These are phyloP conservation scores for Oophaga pumilio DNA, from an alignment of 2,113 vertebrate genomes.

Conservation along the genomic window DNA sequence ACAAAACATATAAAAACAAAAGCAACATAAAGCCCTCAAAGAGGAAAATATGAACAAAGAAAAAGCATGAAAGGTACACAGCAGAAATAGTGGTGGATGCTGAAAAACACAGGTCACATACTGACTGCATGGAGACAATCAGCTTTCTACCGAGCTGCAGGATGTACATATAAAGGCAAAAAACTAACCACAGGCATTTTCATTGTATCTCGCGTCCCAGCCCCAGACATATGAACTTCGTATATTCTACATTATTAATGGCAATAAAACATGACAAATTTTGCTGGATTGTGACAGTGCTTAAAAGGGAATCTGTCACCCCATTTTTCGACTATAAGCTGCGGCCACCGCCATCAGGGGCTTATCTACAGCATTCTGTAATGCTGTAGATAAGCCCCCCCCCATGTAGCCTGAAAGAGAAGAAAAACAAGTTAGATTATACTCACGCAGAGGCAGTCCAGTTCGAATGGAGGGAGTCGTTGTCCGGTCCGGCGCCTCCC, in stretches of 20 bases:
- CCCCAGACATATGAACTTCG: not conserved
- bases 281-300: not conserved
- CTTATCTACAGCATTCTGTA: too few relatives aligned
- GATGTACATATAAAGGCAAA: constrained; percentile 45
- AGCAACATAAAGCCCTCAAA: not conserved
- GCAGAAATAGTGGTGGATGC: not conserved
- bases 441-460: too few relatives aligned
- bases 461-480: too few relatives aligned
- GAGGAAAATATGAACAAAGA: not conserved
- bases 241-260: not conserved
- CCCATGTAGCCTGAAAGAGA: too few relatives aligned
- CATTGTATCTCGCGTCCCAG: constrained; percentile 7
- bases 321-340: too few relatives aligned
- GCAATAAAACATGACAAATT: not conserved
- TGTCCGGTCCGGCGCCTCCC: too few relatives aligned
- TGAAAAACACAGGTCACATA: not conserved
- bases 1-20: not conserved
- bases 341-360: too few relatives aligned
- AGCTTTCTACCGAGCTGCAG: not conserved
- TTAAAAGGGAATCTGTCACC: too few relatives aligned
- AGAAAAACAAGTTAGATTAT: too few relatives aligned
- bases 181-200: constrained; percentile 30
- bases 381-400: too few relatives aligned
- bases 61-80: not conserved
- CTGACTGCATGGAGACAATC: not conserved